phyloP scores from a whole-genome alignment of 1,140 invertebrate genomes.

The Drosophila carrolli region DNA sequence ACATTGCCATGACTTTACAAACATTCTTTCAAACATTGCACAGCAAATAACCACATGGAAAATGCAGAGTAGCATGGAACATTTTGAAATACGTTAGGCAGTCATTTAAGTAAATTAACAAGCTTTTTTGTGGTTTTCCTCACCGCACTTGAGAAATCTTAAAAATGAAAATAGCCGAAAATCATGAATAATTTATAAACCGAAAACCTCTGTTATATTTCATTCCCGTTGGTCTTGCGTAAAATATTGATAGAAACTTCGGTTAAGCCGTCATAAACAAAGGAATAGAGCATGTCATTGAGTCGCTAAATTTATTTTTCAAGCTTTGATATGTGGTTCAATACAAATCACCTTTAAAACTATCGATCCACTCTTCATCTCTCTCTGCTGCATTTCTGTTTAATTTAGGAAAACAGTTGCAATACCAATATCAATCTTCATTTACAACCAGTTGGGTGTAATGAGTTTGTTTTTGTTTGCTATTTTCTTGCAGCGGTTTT shows the following conservation, averaged over 20 bases:
- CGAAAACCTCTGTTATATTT: constrained; percentile 3
- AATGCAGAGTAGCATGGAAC: background rate
- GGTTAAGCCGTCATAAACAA: background rate
- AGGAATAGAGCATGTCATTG: background rate
- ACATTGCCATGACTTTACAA: no score
- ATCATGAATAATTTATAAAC: constrained; percentile 12
- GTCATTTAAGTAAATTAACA: background rate
- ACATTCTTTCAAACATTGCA: background rate
- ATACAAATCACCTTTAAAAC: background rate
- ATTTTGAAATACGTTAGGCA: background rate
- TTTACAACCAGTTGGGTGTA: constrained; percentile 6
- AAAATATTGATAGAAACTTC: background rate
- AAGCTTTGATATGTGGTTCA: no score
- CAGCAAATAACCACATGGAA: background rate
- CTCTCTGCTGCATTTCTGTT: background rate
- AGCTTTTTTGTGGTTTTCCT: background rate
- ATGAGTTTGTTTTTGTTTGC: background rate
- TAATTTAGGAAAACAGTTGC: background rate
- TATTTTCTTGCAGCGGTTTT: constrained; percentile 22
- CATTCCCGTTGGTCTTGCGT: background rate
- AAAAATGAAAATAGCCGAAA: constrained; percentile 5
- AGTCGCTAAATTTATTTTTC: background rate
- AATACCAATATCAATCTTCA: constrained; percentile 10
- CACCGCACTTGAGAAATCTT: constrained; percentile 2
- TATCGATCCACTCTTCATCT: constrained; percentile 7